These are phyloP conservation scores for Vipera latastei DNA, from an alignment of 2,797 vertebrate genomes.

Conservation along the genomic window DNA sequence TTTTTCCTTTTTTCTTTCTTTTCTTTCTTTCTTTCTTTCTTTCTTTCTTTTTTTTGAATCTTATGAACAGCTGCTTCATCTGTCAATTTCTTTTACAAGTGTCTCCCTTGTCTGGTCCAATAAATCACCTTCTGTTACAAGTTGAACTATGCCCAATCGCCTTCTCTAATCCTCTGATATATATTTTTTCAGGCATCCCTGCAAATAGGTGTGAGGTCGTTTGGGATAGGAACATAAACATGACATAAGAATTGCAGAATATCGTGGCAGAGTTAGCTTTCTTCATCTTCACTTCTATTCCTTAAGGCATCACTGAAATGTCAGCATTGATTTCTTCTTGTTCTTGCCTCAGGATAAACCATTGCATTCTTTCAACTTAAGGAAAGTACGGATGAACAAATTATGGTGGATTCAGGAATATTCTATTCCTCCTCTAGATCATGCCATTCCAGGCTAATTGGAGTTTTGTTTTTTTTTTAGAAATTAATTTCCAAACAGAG, in stretches of 20 bases:
- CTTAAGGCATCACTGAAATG: background rate
- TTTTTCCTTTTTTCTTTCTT: background rate
- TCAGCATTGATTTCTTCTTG: background rate
- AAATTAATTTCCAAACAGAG: background rate
- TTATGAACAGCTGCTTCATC: background rate
- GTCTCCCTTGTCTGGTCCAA: background rate
- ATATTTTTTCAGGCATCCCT: background rate
- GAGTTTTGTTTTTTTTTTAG: background rate
- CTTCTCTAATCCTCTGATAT: background rate
- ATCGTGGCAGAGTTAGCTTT: background rate
- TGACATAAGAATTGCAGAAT: background rate
- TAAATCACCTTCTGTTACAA: background rate
- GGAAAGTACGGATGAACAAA: background rate
- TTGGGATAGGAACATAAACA: background rate
- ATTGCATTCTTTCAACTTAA: background rate
- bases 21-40: too few relatives aligned
- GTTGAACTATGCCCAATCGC: background rate
- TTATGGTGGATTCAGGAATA: background rate
- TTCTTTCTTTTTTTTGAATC: background rate
- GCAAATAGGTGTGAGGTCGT: background rate
- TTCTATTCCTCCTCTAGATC: background rate
- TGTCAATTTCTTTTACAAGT: background rate
- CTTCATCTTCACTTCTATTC: background rate
- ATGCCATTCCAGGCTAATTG: background rate
- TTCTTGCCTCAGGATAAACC: background rate